Percentiles rank a stretch among this genome's conserved stretches.
Conservation (phyloP, 2,113 vertebrate species). For the Orthonyx spaldingii region DNA sequence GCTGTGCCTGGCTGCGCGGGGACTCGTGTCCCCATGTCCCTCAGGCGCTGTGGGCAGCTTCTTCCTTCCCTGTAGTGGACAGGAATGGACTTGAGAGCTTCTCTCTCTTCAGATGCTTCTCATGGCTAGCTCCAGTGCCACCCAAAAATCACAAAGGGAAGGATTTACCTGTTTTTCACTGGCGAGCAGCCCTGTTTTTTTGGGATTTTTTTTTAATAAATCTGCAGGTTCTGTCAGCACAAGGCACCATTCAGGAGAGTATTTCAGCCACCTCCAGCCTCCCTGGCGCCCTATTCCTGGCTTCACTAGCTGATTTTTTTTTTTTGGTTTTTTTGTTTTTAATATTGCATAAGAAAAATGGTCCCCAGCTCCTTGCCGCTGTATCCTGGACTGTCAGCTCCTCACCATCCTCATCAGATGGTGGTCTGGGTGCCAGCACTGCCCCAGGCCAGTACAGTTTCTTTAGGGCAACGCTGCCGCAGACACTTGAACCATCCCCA, state of each 20-base stretch:
- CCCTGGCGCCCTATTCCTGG: background rate
- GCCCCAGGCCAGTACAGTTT: background rate
- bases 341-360: background rate
- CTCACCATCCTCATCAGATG: background rate
- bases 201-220: background rate
- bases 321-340: background rate
- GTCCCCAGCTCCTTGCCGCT: background rate
- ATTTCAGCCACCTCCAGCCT: background rate
- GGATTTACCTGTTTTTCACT: background rate
- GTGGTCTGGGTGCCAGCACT: background rate
- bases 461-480: background rate
- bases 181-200: background rate
- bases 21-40: background rate
- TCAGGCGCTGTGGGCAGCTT: background rate
- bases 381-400: background rate
- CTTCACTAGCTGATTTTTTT: background rate
- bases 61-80: background rate
- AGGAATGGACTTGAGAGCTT: background rate
- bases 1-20: background rate
- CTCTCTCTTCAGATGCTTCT: background rate
- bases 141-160: background rate
- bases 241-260: background rate
- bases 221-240: background rate
- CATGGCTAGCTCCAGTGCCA: background rate
- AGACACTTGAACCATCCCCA: background rate